Base-by-base conservation (phyloP, 2,797 vertebrate species). In the Anguilla pacifica region DNA sequence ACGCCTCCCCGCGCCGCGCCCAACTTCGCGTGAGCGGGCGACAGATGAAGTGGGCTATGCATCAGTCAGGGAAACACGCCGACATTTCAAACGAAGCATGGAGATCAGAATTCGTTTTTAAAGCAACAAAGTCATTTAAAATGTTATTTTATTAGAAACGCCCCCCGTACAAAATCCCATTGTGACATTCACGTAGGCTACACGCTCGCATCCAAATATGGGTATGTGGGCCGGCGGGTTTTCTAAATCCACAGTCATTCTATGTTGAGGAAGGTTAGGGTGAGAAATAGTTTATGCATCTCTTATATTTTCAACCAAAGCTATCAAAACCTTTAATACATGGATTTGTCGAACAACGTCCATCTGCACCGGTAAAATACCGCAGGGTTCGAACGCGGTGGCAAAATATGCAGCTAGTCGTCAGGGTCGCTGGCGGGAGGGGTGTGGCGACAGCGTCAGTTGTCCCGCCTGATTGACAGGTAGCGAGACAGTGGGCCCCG, bases 391-490 rank as follows among this genome's bases (percentile, higher is more conserved):
- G 61, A 67, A 86, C 39, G 61, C 6, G 43, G 81, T 61, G 70
- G 88, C 67, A 49, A 57, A 70, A 79, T 46, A 79, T 9, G 49
- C 83, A 19, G 49, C 25, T 74, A 10, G n/a, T 28, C 22, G 46
- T 55, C 13, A 49, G 6, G 39, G 53, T 19, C 28, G n/a, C 22
- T 28, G 31, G 9, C 15, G 39, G 53, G 53, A 59, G 87, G 88
- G 92, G 92, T 90, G 92, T 93, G 91, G 70, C 88, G n/a, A 59
- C 77, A 9, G 43, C 19, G 61, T n/a, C 13, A 53, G 70, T 85
- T 81, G 1, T 3, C 0, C 59, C 0, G 51, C 87, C 89, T 95
- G 95, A 96, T 92, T 94, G 95, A 94, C 94, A 93, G 90, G 77
- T 93, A 91, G 91, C 86, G 91, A 93, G 94, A 93, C 95, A 91